Percentiles rank a stretch among this genome's conserved stretches.
Evolutionary conservation across 2,797 vertebrate genomes (phyloP).

Genomic region (Lagocephalus sceleratus): DNA sequence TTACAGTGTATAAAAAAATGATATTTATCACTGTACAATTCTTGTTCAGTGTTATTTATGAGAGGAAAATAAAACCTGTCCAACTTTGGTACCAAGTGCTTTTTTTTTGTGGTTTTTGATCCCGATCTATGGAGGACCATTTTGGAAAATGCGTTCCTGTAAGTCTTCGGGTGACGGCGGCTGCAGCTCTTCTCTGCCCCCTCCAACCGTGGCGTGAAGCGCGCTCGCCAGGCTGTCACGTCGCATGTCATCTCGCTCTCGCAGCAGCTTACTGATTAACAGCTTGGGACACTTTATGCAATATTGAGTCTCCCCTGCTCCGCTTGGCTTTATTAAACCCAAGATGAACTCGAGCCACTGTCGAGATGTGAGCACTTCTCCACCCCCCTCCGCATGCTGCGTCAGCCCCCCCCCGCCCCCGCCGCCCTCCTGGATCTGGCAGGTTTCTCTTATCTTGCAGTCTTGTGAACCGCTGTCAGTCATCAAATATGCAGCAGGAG

Average conservation of each 20-base stretch:
- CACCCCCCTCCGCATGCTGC: background rate
- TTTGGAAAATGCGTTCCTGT: too few species aligned
- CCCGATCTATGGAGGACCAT: too few species aligned
- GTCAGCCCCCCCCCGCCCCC: background rate
- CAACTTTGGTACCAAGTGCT: conserved; percentile 52
- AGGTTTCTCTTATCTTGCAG: conserved; percentile 47
- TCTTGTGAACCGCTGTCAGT: conserved; percentile 36
- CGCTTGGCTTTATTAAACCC: background rate
- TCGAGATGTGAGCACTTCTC: conserved; percentile 24
- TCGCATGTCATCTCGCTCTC: background rate
- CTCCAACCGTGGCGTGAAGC: too few species aligned
- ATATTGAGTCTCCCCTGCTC: background rate
- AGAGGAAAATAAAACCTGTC: conserved; percentile 67
- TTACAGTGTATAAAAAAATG: conserved; percentile 78
- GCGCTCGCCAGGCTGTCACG: too few species aligned
- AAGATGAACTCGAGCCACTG: background rate
- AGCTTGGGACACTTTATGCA: conserved; percentile 10
- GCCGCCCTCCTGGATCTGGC: background rate
- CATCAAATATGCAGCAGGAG: conserved; percentile 44
- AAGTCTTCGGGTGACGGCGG: too few species aligned
- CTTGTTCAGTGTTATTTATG: conserved; percentile 84
- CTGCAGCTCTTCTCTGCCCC: too few species aligned
- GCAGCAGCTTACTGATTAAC: conserved; percentile 23
- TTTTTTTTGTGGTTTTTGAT: conserved; percentile 6
- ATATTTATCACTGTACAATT: conserved; percentile 80